These are phyloP conservation scores for Phallusia fumigata DNA, from an alignment of 23 tunicate species.

Conservation along the genomic window DNA sequence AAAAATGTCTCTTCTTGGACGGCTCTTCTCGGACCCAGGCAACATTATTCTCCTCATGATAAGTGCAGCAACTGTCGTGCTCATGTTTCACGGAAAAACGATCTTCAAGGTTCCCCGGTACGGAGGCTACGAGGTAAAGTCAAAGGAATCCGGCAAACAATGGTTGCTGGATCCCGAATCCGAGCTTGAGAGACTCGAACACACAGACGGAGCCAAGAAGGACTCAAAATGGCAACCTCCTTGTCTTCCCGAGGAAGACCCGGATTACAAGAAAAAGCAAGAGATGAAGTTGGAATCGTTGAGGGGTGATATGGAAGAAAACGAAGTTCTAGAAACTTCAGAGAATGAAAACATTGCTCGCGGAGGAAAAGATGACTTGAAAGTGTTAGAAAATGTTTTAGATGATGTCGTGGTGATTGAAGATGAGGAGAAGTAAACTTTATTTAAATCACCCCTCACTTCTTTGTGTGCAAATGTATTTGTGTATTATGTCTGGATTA, in stretches of 20 bases:
- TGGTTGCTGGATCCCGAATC: slow-evolving; percentile 17
- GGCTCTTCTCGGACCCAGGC: slow-evolving; percentile 39
- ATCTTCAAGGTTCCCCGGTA: slow-evolving; percentile 43
- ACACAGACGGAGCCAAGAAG: neutral
- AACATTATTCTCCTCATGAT: slow-evolving; percentile 46
- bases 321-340: slow-evolving; percentile 13
- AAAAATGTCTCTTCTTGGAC: neutral
- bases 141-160: slow-evolving; percentile 50
- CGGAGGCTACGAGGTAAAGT: slow-evolving; percentile 25
- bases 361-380: neutral
- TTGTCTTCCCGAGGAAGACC: slow-evolving; percentile 60
- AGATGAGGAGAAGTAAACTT: neutral
- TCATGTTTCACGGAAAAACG: slow-evolving; percentile 55
- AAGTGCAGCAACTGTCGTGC: slow-evolving; percentile 20
- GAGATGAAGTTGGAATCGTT: slow-evolving; percentile 11
- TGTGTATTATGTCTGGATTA: no score
- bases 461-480: no score
- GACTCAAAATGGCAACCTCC: slow-evolving; percentile 60
- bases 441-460: no score
- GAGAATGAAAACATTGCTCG: neutral
- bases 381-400: neutral
- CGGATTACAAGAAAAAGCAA: slow-evolving; percentile 42
- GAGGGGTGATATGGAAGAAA: neutral
- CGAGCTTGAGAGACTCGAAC: slow-evolving; percentile 15
- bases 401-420: neutral